A percentile compares a stretch with the other conserved stretches of the same genome.
Evolutionary conservation across 2,113 vertebrate species (phyloP).

Genomic region (Myotis yumanensis): DNA sequence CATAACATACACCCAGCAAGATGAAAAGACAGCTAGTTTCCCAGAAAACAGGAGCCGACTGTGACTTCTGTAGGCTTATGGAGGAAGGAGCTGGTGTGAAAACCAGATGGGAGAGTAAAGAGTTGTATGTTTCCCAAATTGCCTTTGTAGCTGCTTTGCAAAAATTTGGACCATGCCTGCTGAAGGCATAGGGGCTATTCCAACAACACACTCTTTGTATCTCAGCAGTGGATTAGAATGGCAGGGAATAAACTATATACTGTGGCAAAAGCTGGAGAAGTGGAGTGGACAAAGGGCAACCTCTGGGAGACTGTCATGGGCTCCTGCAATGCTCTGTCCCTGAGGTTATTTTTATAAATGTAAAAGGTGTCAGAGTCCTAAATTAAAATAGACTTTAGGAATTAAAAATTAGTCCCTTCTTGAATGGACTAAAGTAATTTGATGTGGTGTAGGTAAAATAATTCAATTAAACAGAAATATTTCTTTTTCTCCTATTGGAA

Average conservation of each 20-base stretch:
- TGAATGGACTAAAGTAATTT: not conserved
- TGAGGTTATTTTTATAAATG: not conserved
- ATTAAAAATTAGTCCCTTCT: slow-evolving; percentile 16
- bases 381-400: slow-evolving; percentile 23
- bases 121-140: slow-evolving; percentile 61
- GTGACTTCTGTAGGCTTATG: slow-evolving; percentile 68
- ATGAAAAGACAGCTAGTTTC: slow-evolving; percentile 81
- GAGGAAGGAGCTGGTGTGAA: slow-evolving; percentile 72
- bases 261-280: slow-evolving; percentile 35
- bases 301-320: not conserved
- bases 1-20: slow-evolving; percentile 73
- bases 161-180: not conserved
- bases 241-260: not conserved
- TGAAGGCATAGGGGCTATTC: slow-evolving; percentile 39
- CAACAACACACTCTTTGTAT: slow-evolving; percentile 15
- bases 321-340: not conserved
- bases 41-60: slow-evolving; percentile 73
- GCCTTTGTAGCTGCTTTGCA: slow-evolving; percentile 43
- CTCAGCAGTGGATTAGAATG: not conserved
- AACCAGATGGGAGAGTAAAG: slow-evolving; percentile 73
- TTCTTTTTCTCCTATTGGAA: slow-evolving; percentile 22
- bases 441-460: not conserved
- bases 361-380: not conserved
- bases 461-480: slow-evolving; percentile 21
- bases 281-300: not conserved